Conservation (phyloP, 2,888 invertebrate species). For the Erebia epiphron region DNA sequence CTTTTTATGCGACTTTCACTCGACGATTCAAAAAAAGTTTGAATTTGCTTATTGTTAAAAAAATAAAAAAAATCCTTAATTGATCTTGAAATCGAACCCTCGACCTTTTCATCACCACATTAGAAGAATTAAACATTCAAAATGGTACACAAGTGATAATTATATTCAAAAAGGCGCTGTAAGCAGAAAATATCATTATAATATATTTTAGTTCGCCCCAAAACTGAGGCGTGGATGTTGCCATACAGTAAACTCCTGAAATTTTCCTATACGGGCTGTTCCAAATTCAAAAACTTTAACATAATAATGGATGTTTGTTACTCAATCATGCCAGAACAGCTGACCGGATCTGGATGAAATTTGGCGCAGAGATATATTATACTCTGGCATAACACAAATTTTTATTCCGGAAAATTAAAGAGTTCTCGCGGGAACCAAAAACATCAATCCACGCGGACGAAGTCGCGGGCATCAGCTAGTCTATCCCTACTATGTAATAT, state of each 20-base stretch:
- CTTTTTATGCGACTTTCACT: too few relatives aligned
- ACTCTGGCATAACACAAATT: too few relatives aligned
- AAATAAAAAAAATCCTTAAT: neutral
- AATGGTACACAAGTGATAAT: slow-evolving; percentile 8
- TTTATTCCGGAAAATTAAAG: too few relatives aligned
- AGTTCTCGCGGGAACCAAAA: too few relatives aligned
- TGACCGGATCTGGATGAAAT: too few relatives aligned
- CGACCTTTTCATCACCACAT: slow-evolving; percentile 1
- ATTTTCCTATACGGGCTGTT: slow-evolving; percentile 41
- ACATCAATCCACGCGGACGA: too few relatives aligned
- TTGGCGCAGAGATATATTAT: too few relatives aligned
- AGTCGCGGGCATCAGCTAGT: too few relatives aligned
- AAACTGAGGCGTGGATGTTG: slow-evolving; percentile 42
- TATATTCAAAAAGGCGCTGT: slow-evolving; percentile 38
- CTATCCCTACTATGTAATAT: too few relatives aligned
- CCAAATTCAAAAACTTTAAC: neutral
- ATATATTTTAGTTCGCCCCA: slow-evolving; percentile 43
- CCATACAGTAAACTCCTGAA: slow-evolving; percentile 45
- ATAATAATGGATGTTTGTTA: too few relatives aligned
- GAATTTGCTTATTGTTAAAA: neutral
- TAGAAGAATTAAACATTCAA: neutral
- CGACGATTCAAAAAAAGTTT: too few relatives aligned
- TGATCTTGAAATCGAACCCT: neutral
- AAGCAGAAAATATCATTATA: slow-evolving; percentile 44
- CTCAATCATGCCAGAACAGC: too few relatives aligned